Evolutionary conservation across 2,888 invertebrate genomes (phyloP), one percentile per base, ranked within the genome.

Genomic region (Hypselothyrea guttata): DNA sequence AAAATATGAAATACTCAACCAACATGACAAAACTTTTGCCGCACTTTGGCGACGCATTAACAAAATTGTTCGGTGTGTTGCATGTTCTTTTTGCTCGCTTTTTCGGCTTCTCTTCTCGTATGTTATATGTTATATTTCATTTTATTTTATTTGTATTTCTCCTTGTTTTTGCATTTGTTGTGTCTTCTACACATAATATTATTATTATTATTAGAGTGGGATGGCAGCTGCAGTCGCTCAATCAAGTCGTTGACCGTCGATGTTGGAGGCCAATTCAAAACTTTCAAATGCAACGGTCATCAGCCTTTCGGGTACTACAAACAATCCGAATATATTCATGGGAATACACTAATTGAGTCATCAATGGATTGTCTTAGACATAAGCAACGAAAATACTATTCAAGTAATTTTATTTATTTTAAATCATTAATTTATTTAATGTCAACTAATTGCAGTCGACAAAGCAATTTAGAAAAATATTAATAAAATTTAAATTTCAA

Each of bases 11-110:
- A 53, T 64, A 70, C 22, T 22, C 22, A 22, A 22, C 2, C 44
- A 79, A 77, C 78, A 77, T 74, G 76, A 76, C 77, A 81, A 81
- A 81, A 76, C 54, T 71, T 81, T 76, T 63, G 82, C 77, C 76
- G 76, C 76, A n/a, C n/a, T n/a, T n/a, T n/a, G n/a, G 62, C 63
- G 57, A 41, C 75, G 79, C 75, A 69, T 73, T 77, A 71, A 66
- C 71, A 66, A 71, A 77, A 64, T 66, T 77, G 22, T 64, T 64
- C 48, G 53, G 42, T 45, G 53, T 56, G 61, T 68, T 68, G 57
- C 63, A 68, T 38, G 53, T 48, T 46, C 37, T 38, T 33, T 38
- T 15, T 46, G 15, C 18, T 9, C 28, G 31, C 35, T 46, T 15
- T 33, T 35, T 28, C 16, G 3, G 12, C 7, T 34, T 41, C 41